Percentiles rank a stretch among this genome's conserved stretches.
phyloP scores from a whole-genome alignment of 2,797 vertebrate species.

The Tokudaia tokunoshimensis region DNA sequence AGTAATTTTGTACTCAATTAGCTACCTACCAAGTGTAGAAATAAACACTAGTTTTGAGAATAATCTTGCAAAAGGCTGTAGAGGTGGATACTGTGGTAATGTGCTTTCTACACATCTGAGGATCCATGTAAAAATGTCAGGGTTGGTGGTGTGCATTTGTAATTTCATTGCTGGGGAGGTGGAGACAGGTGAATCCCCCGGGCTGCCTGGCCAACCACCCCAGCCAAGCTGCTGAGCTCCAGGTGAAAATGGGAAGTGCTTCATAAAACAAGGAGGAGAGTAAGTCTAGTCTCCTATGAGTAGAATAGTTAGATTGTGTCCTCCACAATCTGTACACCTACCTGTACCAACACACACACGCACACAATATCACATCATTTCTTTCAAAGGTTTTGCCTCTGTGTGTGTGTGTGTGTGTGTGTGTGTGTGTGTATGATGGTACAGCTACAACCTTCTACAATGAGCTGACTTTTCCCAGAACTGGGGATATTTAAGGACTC shows the following conservation, averaged over 20 bases:
- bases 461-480: not conserved
- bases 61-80: not conserved
- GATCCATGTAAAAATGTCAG: not conserved
- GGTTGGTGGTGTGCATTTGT: not conserved
- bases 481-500: not conserved
- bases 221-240: not conserved
- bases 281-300: not conserved
- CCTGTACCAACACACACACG: no score
- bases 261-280: not conserved
- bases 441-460: fast-evolving
- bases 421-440: not conserved
- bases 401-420: no score
- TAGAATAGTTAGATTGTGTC: not conserved
- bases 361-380: not conserved
- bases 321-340: not conserved
- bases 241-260: not conserved
- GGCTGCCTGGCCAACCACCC: not conserved
- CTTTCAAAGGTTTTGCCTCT: not conserved
- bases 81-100: not conserved
- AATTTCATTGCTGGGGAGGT: not conserved
- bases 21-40: not conserved
- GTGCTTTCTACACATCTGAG: not conserved
- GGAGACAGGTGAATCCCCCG: not conserved
- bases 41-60: not conserved
- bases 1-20: not conserved